Conservation (phyloP, 2,888 invertebrate species). For the Deilephila elpenor region DNA sequence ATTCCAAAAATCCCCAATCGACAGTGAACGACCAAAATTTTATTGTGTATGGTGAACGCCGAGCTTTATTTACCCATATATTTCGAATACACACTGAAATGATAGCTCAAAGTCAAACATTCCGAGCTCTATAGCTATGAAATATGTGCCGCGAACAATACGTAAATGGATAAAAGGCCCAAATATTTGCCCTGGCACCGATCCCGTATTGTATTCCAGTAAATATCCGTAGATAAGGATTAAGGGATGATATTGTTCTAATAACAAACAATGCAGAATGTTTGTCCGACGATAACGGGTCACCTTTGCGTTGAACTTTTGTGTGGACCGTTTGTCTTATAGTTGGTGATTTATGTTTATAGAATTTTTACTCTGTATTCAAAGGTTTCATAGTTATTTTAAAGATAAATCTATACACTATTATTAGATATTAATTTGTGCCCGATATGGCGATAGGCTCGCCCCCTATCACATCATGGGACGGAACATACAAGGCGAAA, state of each 20-base stretch:
- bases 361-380: too few species aligned
- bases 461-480: too few species aligned
- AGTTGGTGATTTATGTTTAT: too few species aligned
- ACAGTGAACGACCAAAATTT: neutral
- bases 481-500: too few species aligned
- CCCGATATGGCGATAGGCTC: too few species aligned
- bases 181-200: conserved; percentile 34
- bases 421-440: too few species aligned
- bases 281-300: neutral
- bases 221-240: conserved; percentile 25
- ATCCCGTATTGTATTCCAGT: conserved; percentile 25
- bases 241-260: conserved; percentile 24
- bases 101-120: conserved; percentile 32
- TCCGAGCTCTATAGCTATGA: conserved; percentile 20
- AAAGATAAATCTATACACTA: too few species aligned
- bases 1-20: neutral
- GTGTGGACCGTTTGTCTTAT: neutral
- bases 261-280: conserved; percentile 1
- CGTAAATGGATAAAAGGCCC: conserved; percentile 31
- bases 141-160: conserved; percentile 33
- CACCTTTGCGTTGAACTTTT: neutral
- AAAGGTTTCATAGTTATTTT: too few species aligned
- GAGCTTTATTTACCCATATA: conserved; percentile 3
- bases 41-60: neutral
- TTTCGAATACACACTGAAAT: neutral